phyloP scores from a whole-genome alignment of 2,113 vertebrate species.

The Vombatus ursinus region DNA sequence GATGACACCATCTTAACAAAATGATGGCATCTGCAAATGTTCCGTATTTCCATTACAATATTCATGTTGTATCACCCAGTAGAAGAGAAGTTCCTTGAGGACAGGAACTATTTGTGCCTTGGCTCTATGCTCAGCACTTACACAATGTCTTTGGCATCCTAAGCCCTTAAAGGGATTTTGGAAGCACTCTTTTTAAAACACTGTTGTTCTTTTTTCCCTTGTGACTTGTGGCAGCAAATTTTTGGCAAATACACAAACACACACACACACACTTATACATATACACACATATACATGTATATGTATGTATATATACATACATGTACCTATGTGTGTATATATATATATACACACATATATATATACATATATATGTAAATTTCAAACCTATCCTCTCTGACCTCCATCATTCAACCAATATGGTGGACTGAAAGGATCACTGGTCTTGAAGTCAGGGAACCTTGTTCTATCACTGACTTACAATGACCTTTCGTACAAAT shows the following conservation, averaged over 20 bases:
- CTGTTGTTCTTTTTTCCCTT: too few species aligned
- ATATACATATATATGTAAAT: background rate
- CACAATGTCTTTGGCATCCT: background rate
- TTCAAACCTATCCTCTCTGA: background rate
- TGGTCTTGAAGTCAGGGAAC: background rate
- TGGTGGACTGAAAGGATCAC: background rate
- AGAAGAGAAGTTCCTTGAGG: background rate
- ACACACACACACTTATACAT: too few species aligned
- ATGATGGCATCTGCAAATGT: background rate
- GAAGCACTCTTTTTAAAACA: too few species aligned
- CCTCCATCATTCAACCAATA: background rate
- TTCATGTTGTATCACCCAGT: background rate
- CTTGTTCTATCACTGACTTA: background rate
- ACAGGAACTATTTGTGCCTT: too few species aligned
- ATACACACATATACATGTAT: background rate
- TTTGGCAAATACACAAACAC: too few species aligned
- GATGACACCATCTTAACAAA: background rate
- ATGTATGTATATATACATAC: accelerated
- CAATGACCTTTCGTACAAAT: background rate
- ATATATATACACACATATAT: background rate
- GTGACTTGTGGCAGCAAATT: too few species aligned
- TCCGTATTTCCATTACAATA: background rate
- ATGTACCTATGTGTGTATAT: background rate
- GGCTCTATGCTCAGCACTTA: background rate
- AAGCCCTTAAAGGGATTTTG: too few species aligned